Evolutionary conservation across 2,797 vertebrate genomes (phyloP).

Genomic region (Choloepus didactylus): DNA sequence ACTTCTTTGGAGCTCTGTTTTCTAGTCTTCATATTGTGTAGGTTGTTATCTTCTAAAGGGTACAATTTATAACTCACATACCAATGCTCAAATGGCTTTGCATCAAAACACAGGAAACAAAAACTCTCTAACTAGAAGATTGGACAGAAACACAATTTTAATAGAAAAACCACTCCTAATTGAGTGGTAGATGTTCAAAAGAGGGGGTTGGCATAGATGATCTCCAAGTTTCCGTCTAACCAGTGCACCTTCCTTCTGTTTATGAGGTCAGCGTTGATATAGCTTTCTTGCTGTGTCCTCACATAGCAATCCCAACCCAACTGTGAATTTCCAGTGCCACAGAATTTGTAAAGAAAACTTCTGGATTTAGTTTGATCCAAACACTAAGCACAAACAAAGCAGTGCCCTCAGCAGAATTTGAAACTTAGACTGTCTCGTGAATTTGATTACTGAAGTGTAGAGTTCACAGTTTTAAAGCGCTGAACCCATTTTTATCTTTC

Average conservation of each 20-base stretch:
- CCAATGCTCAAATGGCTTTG: background rate
- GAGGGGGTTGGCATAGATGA: background rate
- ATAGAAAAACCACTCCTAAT: background rate
- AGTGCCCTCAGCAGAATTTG: background rate
- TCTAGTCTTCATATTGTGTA: background rate
- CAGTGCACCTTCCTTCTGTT: background rate
- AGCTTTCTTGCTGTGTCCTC: background rate
- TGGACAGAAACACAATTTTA: background rate
- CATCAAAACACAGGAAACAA: constrained; percentile 39
- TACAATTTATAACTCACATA: background rate
- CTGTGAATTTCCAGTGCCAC: background rate
- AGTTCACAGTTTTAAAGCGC: background rate
- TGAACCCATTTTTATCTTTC: background rate
- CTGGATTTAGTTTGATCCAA: background rate
- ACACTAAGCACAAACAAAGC: background rate
- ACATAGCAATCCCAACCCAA: background rate
- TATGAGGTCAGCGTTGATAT: background rate
- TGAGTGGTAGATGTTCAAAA: background rate
- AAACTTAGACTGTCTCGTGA: background rate
- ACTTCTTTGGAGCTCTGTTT: background rate
- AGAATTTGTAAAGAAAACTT: background rate
- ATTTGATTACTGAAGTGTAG: background rate
- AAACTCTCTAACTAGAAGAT: background rate
- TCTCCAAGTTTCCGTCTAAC: background rate
- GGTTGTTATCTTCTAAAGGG: background rate